Conservation (phyloP, 2,888 invertebrate genomes). For the Drepanosiphum platanoidis region DNA sequence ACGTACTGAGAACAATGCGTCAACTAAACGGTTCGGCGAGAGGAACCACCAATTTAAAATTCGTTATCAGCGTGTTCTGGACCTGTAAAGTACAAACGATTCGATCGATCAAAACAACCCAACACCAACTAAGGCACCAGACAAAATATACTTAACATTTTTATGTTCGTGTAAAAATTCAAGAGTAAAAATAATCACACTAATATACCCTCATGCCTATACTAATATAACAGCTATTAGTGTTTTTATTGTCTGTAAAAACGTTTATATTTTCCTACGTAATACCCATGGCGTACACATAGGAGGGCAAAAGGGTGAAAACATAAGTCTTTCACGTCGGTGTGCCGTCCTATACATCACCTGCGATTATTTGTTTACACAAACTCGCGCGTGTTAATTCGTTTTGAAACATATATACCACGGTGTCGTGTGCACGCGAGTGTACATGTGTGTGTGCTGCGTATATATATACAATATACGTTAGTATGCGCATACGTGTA, state of each 20-base stretch:
- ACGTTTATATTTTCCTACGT: neutral
- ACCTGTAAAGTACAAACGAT: constrained; percentile 3
- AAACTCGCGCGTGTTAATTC: constrained; percentile 54
- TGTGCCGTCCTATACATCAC: neutral
- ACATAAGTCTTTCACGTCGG: neutral
- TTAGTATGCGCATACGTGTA: neutral
- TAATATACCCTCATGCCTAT: neutral
- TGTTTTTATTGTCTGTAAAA: constrained; percentile 4
- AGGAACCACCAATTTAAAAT: constrained; percentile 51
- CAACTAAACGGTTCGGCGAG: constrained; percentile 20
- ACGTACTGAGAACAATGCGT: constrained; percentile 56
- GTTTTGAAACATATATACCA: constrained; percentile 50
- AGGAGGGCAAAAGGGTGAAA: neutral
- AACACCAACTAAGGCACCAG: neutral
- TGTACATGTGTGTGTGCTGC: neutral
- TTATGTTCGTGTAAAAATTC: neutral
- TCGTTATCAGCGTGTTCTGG: constrained; percentile 28
- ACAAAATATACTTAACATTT: neutral
- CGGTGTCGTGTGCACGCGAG: neutral
- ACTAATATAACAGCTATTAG: neutral
- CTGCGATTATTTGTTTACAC: constrained; percentile 52
- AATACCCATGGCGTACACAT: neutral
- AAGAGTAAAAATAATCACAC: neutral
- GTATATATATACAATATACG: too few species aligned
- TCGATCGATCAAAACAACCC: neutral